phyloP scores from a whole-genome alignment of 2,113 vertebrate species.

The Indicator maculatus region DNA sequence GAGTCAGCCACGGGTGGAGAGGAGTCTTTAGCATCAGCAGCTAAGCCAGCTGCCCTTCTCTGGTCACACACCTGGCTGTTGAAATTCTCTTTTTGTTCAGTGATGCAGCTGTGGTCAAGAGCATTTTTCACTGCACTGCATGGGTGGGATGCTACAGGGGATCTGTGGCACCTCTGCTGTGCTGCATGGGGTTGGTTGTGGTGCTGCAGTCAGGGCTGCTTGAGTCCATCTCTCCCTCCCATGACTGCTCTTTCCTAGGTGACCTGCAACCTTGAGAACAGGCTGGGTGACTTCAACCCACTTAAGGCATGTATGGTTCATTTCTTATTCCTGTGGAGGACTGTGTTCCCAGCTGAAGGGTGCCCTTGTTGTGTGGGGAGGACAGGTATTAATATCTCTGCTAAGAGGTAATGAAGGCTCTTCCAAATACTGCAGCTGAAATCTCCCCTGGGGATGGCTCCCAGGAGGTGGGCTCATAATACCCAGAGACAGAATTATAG shows the following conservation, averaged over 20 bases:
- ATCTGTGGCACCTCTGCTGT: neutral
- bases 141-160: too few species aligned
- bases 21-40: neutral
- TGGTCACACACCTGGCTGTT: neutral
- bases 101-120: neutral
- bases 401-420: neutral
- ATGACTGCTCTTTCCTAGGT: neutral
- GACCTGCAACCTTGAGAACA: neutral
- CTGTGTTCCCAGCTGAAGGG: neutral
- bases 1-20: neutral
- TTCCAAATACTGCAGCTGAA: neutral
- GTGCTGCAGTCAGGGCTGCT: neutral
- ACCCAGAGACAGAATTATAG: neutral
- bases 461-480: neutral
- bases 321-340: neutral
- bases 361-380: neutral
- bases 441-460: neutral
- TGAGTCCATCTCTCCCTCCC: neutral
- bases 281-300: neutral
- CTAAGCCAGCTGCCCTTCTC: neutral
- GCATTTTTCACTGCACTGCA: neutral
- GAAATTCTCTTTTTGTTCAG: neutral
- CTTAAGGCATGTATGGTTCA: neutral
- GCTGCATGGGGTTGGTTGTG: neutral
- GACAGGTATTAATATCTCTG: neutral